phyloP scores from a whole-genome alignment of 2,113 vertebrate species.

The Picathartes gymnocephalus region DNA sequence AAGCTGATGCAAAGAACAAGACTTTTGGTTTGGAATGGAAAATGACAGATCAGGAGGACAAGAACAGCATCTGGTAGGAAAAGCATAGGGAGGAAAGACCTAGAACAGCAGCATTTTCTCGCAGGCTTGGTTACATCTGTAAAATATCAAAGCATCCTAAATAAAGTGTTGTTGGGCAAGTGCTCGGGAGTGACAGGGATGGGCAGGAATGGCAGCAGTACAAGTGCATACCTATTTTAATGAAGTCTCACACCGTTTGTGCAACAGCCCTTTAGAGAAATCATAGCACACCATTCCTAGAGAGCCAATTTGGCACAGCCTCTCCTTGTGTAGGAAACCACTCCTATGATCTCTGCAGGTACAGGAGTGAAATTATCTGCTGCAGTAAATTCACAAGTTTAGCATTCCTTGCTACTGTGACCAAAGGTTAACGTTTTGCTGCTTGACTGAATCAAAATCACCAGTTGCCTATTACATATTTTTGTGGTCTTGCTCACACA shows the following conservation, averaged over 20 bases:
- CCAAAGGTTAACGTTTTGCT: conserved; percentile 48
- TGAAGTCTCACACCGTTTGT: background rate
- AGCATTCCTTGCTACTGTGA: conserved; percentile 2
- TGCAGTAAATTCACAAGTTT: conserved; percentile 7
- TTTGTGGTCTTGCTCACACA: background rate
- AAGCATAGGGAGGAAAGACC: background rate
- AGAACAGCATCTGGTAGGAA: background rate
- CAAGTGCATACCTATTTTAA: background rate
- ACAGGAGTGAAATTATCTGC: background rate
- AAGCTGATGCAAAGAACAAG: background rate
- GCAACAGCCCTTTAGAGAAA: background rate
- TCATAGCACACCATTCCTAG: background rate
- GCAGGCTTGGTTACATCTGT: background rate
- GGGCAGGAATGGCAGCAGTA: background rate
- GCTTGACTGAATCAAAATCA: conserved; percentile 22
- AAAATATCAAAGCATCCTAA: background rate
- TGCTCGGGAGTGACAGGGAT: background rate
- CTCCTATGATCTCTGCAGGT: background rate
- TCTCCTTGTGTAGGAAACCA: background rate
- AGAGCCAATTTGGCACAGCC: background rate
- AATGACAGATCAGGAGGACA: background rate
- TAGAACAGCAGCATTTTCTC: background rate
- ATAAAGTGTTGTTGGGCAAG: background rate
- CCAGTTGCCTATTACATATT: conserved; percentile 5
- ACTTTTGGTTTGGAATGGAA: background rate